These are phyloP conservation scores for Equus przewalskii DNA, from an alignment of 2,113 vertebrate species.

Conservation along the genomic window DNA sequence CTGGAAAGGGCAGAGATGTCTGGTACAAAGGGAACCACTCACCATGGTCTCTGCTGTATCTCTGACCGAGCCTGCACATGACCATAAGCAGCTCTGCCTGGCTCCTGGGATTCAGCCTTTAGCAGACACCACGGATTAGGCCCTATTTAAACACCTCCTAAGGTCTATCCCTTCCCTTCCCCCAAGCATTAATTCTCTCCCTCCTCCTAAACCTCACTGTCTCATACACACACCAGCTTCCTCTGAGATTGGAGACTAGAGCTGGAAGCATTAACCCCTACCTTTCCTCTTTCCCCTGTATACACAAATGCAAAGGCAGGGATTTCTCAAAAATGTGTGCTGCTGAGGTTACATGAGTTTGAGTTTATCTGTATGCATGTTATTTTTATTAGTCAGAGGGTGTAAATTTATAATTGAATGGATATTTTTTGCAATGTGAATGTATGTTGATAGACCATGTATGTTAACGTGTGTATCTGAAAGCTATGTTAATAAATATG, in stretches of 20 bases:
- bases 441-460: background rate
- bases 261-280: conserved; percentile 27
- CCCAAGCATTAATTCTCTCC: background rate
- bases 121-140: background rate
- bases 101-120: background rate
- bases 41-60: background rate
- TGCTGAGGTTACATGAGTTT: background rate
- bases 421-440: background rate
- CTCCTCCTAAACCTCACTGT: background rate
- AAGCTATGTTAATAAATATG: background rate
- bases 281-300: background rate
- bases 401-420: background rate
- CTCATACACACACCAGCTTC: background rate
- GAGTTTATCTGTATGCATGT: background rate
- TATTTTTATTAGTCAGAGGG: background rate
- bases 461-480: background rate
- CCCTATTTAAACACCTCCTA: background rate
- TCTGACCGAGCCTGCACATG: background rate
- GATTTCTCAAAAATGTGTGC: background rate
- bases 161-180: background rate
- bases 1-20: background rate
- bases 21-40: background rate
- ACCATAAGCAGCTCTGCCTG: background rate
- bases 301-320: background rate
- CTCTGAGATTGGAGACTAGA: conserved; percentile 26